Percentiles rank a stretch among this genome's conserved stretches.
Conservation (phyloP, 2,113 vertebrate species). For the Glareola pratincola region DNA sequence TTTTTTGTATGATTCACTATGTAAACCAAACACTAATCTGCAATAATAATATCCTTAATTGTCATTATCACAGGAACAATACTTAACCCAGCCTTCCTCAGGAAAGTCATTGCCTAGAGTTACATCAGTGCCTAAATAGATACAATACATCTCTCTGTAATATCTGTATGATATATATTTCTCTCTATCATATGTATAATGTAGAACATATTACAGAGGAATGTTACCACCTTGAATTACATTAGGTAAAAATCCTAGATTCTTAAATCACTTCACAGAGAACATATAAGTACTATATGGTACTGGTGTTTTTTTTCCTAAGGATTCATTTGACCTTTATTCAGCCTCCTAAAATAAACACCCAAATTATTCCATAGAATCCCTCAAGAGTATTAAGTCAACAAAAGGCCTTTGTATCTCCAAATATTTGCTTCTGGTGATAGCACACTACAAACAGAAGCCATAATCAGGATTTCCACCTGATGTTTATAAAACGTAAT, state of each 20-base stretch:
- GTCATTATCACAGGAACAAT: not conserved
- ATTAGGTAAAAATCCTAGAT: not conserved
- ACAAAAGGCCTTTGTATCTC: not conserved
- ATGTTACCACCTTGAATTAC: not conserved
- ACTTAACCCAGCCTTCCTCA: not conserved
- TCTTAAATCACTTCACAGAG: not conserved
- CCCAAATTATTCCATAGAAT: not conserved
- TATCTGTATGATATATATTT: not conserved
- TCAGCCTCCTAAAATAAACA: not conserved
- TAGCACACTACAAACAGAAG: not conserved
- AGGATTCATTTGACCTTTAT: slow-evolving; percentile 30
- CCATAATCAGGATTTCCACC: not conserved
- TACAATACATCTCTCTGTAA: not conserved
- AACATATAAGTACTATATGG: not conserved
- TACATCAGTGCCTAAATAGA: not conserved
- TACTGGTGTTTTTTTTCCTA: not conserved
- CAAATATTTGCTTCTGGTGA: slow-evolving; percentile 36
- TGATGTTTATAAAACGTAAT: not conserved
- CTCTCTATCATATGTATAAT: not conserved
- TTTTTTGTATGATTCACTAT: not conserved
- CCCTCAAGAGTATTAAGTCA: not conserved
- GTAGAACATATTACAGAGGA: not conserved
- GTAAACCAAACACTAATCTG: not conserved
- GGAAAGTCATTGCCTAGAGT: not conserved
- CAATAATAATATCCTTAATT: not conserved